Conservation (phyloP, 30 jellyfish, hydroid and myxozoan genomes). For the Morbakka virulenta region DNA sequence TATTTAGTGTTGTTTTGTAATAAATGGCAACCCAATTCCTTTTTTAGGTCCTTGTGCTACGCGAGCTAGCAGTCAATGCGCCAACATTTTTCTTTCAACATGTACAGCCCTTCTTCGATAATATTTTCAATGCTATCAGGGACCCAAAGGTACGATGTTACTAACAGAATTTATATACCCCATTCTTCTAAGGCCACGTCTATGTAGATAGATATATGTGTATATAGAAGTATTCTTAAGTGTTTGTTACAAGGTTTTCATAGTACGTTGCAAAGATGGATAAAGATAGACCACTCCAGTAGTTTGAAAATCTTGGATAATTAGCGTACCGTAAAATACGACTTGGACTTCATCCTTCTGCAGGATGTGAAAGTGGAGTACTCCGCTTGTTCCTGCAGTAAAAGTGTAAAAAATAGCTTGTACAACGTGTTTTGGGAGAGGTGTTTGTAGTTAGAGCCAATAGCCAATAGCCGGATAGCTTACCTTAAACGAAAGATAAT, state of each 20-base stretch:
- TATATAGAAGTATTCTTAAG: background rate
- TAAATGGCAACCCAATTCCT: background rate
- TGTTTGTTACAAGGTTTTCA: background rate
- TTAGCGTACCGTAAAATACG: background rate
- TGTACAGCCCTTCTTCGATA: conserved; percentile 79
- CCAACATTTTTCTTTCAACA: conserved; percentile 91
- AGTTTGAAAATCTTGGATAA: background rate
- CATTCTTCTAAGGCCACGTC: no score
- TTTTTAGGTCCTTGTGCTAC: conserved; percentile 70
- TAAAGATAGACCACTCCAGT: no score
- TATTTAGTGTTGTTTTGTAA: background rate
- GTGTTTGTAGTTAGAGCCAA: no score
- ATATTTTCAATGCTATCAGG: conserved; percentile 71
- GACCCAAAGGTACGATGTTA: conserved; percentile 78
- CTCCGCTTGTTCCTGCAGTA: no score
- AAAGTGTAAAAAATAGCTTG: no score
- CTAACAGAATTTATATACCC: no score
- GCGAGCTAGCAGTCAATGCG: conserved; percentile 84
- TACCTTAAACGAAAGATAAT: no score
- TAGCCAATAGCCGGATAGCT: no score
- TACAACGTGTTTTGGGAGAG: no score
- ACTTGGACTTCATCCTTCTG: no score
- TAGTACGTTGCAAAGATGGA: no score
- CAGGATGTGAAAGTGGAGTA: no score
- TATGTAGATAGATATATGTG: background rate